A percentile compares a stretch with the other conserved stretches of the same genome.
These are phyloP conservation scores for Miichthys miiuy DNA, from an alignment of 2,797 vertebrate species.

Conservation along the genomic window DNA sequence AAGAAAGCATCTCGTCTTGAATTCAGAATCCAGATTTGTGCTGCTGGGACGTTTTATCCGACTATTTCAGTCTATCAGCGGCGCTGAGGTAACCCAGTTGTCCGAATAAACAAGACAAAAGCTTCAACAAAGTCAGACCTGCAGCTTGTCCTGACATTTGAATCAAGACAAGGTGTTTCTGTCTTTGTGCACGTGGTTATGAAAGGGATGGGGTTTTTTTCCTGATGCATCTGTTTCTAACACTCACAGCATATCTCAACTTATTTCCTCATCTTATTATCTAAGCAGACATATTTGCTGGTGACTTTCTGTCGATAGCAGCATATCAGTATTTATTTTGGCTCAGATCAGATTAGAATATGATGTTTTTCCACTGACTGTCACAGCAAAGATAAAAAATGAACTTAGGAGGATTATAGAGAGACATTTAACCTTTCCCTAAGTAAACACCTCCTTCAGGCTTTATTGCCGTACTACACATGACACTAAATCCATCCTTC, in stretches of 20 bases:
- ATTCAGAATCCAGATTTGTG: background rate
- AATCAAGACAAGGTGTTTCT: background rate
- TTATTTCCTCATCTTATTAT: conserved; percentile 21
- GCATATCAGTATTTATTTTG: conserved; percentile 33
- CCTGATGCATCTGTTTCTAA: background rate
- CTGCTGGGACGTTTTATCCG: background rate
- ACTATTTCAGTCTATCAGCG: conserved; percentile 35
- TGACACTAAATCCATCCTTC: background rate
- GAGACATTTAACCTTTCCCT: background rate
- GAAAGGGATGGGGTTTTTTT: background rate
- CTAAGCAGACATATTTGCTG: conserved; percentile 1
- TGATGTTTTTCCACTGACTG: background rate
- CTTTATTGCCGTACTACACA: background rate
- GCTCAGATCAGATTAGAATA: conserved; percentile 1
- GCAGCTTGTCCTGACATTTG: background rate
- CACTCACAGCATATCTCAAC: background rate
- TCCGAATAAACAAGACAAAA: conserved; percentile 1
- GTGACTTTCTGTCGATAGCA: conserved; percentile 6
- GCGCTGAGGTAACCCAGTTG: conserved; percentile 18
- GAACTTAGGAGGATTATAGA: background rate
- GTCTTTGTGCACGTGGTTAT: background rate
- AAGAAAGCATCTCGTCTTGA: background rate
- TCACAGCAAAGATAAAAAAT: conserved; percentile 11
- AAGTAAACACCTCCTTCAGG: background rate
- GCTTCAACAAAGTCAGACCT: background rate